phyloP scores from a whole-genome alignment of 2,888 invertebrate genomes.

The Cremastobaeus sp. region DNA sequence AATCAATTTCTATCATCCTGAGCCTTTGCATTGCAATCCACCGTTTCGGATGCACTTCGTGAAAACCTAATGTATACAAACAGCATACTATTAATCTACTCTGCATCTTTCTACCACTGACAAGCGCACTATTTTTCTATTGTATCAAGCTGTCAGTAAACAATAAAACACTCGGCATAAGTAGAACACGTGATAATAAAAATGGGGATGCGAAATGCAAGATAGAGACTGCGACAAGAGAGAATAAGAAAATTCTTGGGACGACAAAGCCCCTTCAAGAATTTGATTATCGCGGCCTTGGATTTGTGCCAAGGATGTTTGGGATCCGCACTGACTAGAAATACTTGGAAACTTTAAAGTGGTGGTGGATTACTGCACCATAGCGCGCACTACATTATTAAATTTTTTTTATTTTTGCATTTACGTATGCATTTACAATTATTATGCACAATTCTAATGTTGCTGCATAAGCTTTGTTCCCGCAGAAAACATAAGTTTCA shows the following conservation, averaged over 20 bases:
- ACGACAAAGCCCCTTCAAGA: conserved; percentile 66
- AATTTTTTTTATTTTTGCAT: no score
- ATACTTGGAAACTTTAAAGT: conserved; percentile 69
- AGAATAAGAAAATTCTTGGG: conserved; percentile 59
- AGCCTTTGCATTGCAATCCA: no score
- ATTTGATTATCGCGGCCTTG: conserved; percentile 73
- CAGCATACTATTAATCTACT: no score
- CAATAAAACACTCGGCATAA: conserved; percentile 29
- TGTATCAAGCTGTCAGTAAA: conserved; percentile 13
- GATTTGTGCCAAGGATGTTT: conserved; percentile 64
- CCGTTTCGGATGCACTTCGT: no score
- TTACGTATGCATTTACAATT: no score
- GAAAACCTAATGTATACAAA: not conserved
- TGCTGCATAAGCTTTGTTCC: no score
- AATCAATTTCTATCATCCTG: no score
- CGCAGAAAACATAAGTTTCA: no score
- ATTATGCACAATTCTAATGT: no score
- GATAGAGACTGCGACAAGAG: conserved; percentile 22
- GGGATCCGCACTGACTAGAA: conserved; percentile 56
- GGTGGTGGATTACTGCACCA: conserved; percentile 49
- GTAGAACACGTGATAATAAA: conserved; percentile 15
- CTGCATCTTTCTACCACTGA: not conserved
- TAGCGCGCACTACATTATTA: conserved; percentile 65
- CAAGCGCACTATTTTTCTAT: conserved; percentile 4
- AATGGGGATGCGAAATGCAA: conserved; percentile 12